A percentile compares a stretch with the other conserved stretches of the same genome.
Evolutionary conservation across 2,113 vertebrate species (phyloP).

Genomic region (Dicrurus megarhynchus): DNA sequence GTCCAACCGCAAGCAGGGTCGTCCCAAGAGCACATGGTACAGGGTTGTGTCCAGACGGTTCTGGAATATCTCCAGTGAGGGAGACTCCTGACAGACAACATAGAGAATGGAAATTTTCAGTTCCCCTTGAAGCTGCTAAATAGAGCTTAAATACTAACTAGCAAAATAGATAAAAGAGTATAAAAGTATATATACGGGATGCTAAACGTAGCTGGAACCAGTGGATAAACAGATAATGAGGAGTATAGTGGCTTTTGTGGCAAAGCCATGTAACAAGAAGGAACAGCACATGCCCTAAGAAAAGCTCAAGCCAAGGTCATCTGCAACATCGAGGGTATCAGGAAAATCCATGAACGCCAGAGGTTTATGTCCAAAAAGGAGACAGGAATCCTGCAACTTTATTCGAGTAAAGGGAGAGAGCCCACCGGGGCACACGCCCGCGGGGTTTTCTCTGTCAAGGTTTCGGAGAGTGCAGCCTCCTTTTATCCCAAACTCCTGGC

Average conservation of each 20-base stretch:
- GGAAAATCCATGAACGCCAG: neutral
- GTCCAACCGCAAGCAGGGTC: too few species aligned
- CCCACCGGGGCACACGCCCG: rapidly evolving
- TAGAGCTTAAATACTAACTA: neutral
- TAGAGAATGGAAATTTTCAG: neutral
- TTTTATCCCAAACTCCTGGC: rapidly evolving
- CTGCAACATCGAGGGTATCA: neutral
- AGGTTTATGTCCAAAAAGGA: neutral
- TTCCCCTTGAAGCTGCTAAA: neutral
- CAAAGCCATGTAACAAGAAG: neutral
- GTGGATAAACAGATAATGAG: neutral
- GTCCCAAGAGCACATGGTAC: neutral
- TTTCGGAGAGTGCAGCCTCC: rapidly evolving
- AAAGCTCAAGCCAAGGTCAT: neutral
- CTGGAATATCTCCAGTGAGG: neutral
- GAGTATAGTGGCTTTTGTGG: neutral
- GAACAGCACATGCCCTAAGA: rapidly evolving
- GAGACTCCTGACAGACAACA: neutral
- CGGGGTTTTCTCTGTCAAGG: rapidly evolving
- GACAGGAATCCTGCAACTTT: neutral
- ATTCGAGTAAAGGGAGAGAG: neutral
- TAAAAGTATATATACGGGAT: neutral
- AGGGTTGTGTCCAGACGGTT: neutral
- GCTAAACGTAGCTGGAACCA: neutral
- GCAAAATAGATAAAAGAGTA: neutral